phyloP scores from a whole-genome alignment of 2,797 vertebrate species.

The Carduelis carduelis region DNA sequence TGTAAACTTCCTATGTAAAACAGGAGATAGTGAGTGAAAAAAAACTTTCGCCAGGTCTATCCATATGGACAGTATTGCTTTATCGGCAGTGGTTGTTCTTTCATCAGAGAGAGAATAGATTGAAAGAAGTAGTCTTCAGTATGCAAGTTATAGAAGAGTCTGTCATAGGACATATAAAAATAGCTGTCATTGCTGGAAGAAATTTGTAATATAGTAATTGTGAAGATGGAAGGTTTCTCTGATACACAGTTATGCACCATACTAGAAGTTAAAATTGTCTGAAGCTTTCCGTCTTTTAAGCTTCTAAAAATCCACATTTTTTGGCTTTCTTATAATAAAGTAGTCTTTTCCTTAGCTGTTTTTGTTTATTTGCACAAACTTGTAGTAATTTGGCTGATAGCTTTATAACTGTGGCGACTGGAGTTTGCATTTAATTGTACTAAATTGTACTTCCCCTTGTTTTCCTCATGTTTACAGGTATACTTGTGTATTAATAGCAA shows the following conservation, averaged over 20 bases:
- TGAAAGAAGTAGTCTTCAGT: neutral
- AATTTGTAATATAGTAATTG: neutral
- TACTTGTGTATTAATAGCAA: neutral
- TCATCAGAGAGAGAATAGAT: neutral
- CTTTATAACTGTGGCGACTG: neutral
- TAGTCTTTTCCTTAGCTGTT: neutral
- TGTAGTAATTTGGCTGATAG: neutral
- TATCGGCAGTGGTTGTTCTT: neutral
- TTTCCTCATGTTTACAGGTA: neutral
- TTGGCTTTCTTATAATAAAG: neutral
- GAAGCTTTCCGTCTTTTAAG: neutral
- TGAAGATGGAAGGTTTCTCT: neutral
- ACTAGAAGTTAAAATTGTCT: neutral
- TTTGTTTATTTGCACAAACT: neutral
- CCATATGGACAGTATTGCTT: neutral
- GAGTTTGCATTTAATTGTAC: neutral
- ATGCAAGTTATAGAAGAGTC: neutral
- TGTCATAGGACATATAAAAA: neutral
- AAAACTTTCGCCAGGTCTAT: neutral
- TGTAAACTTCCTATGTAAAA: neutral
- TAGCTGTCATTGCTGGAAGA: neutral
- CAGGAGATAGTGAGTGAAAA: neutral
- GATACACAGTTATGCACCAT: fast-evolving
- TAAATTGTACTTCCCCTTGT: neutral
- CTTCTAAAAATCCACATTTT: neutral